phyloP scores from a whole-genome alignment of 2,797 vertebrate species.

The Nyctalus aviator region DNA sequence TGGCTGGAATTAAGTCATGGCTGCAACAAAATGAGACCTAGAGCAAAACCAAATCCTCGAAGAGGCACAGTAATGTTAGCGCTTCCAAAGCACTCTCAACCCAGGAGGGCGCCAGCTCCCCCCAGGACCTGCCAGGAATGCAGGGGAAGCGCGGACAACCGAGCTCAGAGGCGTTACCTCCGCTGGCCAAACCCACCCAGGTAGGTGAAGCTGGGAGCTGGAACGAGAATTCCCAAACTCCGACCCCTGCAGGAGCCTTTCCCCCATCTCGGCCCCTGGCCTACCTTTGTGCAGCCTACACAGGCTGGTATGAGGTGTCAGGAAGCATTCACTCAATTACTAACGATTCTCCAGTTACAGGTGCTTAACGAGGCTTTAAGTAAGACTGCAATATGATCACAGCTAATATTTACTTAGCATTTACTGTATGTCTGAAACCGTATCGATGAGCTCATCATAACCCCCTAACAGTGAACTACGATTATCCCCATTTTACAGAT shows the following conservation, averaged over 20 bases:
- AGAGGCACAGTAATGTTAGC: neutral
- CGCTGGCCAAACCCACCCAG: accelerated
- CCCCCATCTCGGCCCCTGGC: neutral
- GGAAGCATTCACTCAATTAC: neutral
- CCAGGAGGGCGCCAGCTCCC: neutral
- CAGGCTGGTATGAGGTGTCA: neutral
- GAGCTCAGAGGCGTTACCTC: neutral
- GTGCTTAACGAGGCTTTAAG: neutral
- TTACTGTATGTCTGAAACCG: neutral
- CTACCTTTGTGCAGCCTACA: neutral
- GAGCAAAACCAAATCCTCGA: neutral
- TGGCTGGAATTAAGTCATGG: neutral
- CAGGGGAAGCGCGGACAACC: neutral
- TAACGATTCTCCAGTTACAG: neutral
- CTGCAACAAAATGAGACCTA: neutral
- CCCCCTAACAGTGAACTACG: neutral
- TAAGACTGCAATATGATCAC: neutral
- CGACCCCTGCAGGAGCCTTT: neutral
- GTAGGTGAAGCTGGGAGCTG: neutral
- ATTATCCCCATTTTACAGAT: neutral
- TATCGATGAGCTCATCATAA: neutral
- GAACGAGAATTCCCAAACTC: neutral
- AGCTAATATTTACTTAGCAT: neutral
- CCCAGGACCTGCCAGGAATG: neutral
- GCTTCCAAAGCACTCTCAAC: neutral